Conservation (phyloP, 2,888 invertebrate species). For the Deilephila elpenor region DNA sequence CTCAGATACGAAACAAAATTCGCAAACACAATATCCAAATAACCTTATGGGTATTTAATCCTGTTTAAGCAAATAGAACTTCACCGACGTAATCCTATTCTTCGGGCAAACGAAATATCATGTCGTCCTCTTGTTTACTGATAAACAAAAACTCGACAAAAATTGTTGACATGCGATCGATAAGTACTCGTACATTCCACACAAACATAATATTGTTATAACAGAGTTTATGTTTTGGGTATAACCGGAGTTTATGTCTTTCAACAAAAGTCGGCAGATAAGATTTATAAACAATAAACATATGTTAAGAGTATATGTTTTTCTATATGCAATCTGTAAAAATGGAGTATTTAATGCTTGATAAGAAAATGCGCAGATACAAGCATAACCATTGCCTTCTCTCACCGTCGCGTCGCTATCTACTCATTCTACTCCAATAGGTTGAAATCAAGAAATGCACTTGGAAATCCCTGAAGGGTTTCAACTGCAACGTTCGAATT, state of each 20-base stretch:
- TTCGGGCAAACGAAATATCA: constrained; percentile 14
- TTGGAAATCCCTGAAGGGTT: neutral
- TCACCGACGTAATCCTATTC: constrained; percentile 5
- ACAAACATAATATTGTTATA: neutral
- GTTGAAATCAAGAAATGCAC: constrained; percentile 12
- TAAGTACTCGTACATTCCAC: neutral
- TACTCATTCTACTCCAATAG: neutral
- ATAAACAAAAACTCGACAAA: constrained; percentile 6
- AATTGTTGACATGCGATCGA: neutral
- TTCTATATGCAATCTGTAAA: too few species aligned
- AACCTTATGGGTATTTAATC: neutral
- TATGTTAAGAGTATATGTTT: too few species aligned
- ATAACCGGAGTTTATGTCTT: neutral
- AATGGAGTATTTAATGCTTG: too few species aligned
- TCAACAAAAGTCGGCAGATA: neutral
- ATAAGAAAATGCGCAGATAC: too few species aligned
- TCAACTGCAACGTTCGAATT: constrained; percentile 1
- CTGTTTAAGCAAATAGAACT: neutral
- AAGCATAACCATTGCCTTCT: too few species aligned
- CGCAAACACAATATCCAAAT: too few species aligned
- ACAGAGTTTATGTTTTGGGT: neutral
- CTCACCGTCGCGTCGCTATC: neutral
- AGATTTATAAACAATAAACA: neutral
- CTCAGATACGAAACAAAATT: too few species aligned
- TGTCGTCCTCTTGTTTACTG: constrained; percentile 9